Conservation (phyloP, 2,797 vertebrate species). For the Liparis tanakae region DNA sequence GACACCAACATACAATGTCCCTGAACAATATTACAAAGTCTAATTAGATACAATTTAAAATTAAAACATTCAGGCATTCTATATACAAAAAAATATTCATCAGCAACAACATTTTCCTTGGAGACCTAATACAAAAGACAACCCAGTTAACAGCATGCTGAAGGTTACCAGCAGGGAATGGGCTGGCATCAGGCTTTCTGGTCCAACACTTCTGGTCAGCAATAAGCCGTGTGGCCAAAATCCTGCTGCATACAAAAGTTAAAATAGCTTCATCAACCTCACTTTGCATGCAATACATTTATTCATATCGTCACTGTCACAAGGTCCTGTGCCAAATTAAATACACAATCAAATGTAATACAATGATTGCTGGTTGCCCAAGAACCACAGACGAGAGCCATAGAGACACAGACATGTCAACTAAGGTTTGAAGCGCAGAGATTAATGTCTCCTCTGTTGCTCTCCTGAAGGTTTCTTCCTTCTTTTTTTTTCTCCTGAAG, state of each 20-base stretch:
- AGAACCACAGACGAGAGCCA: not conserved
- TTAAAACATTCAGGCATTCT: not conserved
- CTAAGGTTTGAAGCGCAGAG: not conserved
- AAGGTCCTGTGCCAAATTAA: not conserved
- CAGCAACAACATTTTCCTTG: constrained; percentile 2
- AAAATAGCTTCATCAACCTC: constrained; percentile 19
- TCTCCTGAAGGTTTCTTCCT: too few species aligned
- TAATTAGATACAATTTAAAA: not conserved
- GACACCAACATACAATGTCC: not conserved
- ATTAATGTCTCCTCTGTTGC: not conserved
- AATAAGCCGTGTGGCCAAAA: constrained; percentile 41
- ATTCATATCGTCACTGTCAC: not conserved
- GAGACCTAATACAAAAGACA: constrained; percentile 21
- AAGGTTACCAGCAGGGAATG: constrained; percentile 61
- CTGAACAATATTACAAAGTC: not conserved
- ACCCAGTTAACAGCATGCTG: constrained; percentile 27
- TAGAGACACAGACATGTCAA: not conserved
- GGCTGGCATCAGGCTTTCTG: constrained; percentile 35
- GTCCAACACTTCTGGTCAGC: constrained; percentile 39
- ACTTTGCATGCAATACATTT: not conserved
- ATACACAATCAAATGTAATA: not conserved
- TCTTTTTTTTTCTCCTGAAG: too few species aligned
- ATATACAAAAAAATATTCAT: not conserved
- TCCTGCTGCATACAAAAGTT: constrained; percentile 47
- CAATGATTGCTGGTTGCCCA: not conserved